Base-by-base conservation (phyloP, 2,888 invertebrate genomes). In the Timema podura region DNA sequence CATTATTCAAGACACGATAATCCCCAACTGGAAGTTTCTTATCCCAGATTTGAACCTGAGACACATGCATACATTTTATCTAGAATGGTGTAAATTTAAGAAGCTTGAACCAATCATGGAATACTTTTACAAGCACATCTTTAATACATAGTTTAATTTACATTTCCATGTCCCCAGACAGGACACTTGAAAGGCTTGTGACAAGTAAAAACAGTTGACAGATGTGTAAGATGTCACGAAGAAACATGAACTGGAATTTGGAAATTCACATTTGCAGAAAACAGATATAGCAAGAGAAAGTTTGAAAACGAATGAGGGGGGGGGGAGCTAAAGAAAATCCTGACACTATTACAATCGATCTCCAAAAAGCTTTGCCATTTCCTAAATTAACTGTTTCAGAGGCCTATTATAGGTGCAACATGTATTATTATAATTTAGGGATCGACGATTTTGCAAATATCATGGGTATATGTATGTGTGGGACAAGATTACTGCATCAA, bases 1-100 rank as follows among this genome's bases (percentile, higher is more conserved):
- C 68, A 68, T 59, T 68, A 68, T 6, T 44, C 59, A 5, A 54
- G 46, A 30, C 6, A 68, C 1, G 64, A 68, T 44, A 68, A 54
- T 59, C 68, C 5, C 46, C 2, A 59, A 68, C 48, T 3, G 68
- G n/a, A 59, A 57, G 13, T 68, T 16, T 47, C 68, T 68, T 13
- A 30, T 30, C 45, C 61, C 68, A 8, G 68, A 68, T 13, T 46
- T 68, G 8, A 68, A 68, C 13, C 13, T 57, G 6, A 68, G 46
- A 10, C 30, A 61, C 9, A 61, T 61, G 61, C 11, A 61, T 8
- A 45, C 30, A 61, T 5, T 61, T 30, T 61, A 61, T 61, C 9
- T 9, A n/a, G 13, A 61, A 3, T 61, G 30, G 10, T 61, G 61
- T 61, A 61, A 45, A 13, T 11, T 44, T 11, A 13, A 61, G 45